Conservation (phyloP, 2,888 invertebrate genomes). For the Cantharis rufa region DNA sequence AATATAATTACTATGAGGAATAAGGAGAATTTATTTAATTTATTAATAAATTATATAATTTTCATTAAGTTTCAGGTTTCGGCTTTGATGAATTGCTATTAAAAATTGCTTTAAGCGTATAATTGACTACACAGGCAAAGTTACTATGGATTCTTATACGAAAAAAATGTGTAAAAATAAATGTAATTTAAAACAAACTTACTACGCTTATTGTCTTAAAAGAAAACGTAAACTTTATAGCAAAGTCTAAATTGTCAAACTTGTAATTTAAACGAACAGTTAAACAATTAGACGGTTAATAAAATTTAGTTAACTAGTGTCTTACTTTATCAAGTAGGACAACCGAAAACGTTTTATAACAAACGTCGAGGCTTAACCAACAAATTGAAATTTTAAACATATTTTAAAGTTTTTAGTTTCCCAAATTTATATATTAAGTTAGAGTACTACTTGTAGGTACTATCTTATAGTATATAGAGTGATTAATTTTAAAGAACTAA, state of each 20-base stretch:
- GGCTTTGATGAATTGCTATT: not conserved
- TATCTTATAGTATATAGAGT: no score
- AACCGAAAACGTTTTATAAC: not conserved
- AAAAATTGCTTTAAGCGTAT: not conserved
- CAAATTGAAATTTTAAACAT: not conserved
- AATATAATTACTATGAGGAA: not conserved
- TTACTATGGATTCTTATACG: no score
- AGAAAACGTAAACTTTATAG: not conserved
- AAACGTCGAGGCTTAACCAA: not conserved
- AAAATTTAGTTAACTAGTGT: not conserved
- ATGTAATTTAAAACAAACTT: not conserved
- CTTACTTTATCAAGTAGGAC: not conserved
- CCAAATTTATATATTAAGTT: not conserved
- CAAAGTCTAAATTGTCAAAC: not conserved
- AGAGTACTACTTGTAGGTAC: not conserved
- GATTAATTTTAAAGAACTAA: not conserved
- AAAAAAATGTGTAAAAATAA: not conserved
- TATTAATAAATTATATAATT: not conserved
- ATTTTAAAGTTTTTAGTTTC: not conserved
- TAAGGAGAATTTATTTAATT: not conserved
- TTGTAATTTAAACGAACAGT: not conserved
- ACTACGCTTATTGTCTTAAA: not conserved
- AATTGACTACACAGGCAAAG: not conserved
- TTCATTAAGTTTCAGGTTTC: not conserved
- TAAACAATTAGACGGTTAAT: not conserved